Evolutionary conservation across 2,113 vertebrate species (phyloP).

Genomic region (Muntiacus reevesi): DNA sequence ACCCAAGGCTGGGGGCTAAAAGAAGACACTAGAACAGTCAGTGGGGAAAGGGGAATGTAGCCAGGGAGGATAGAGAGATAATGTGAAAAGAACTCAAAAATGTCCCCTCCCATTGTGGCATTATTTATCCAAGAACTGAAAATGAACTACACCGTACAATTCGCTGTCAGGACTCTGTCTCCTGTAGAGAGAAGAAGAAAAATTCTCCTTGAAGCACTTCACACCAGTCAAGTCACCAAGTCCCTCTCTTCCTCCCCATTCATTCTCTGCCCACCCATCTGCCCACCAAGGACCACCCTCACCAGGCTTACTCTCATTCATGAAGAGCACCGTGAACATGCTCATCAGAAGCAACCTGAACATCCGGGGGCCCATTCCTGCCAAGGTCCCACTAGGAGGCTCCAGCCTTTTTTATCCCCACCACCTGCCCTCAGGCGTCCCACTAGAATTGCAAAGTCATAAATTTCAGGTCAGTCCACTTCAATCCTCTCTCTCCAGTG

Average conservation of each 20-base stretch:
- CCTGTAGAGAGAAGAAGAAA: conserved; percentile 50
- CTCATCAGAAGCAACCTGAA: conserved; percentile 15
- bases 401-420: conserved; percentile 43
- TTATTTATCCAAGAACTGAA: neutral
- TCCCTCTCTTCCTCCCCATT: neutral
- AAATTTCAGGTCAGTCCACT: conserved; percentile 46
- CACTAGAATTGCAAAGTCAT: conserved; percentile 4
- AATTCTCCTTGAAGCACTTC: neutral
- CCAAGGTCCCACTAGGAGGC: neutral
- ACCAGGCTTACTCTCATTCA: conserved; percentile 32
- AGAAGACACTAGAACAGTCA: neutral
- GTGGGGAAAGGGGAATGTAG: neutral
- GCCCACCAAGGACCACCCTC: neutral
- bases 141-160: neutral
- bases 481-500: neutral
- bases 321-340: neutral
- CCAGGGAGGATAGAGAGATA: neutral
- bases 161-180: neutral
- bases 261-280: neutral
- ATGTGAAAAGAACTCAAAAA: neutral
- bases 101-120: neutral
- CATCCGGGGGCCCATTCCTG: neutral
- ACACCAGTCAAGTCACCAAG: neutral
- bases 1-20: neutral
- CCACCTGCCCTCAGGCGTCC: conserved; percentile 45